These are phyloP conservation scores for Monopis laevigella DNA, from an alignment of 2,888 invertebrate genomes.

Conservation along the genomic window DNA sequence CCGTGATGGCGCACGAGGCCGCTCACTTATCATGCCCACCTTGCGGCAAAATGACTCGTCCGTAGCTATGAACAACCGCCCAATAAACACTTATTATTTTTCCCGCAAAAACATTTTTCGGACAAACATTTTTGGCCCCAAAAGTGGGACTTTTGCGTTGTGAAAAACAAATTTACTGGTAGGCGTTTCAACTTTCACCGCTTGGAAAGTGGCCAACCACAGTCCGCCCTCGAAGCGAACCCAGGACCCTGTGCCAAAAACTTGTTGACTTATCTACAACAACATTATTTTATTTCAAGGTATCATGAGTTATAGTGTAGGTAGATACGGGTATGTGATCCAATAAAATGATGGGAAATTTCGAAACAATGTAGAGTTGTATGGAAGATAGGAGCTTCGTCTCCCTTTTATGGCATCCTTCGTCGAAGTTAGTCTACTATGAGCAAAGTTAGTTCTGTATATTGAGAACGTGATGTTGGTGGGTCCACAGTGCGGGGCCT, in stretches of 20 bases:
- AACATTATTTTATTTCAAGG: constrained; percentile 14
- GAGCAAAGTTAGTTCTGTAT: constrained; percentile 13
- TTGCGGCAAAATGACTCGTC: constrained; percentile 16
- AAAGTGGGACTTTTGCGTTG: constrained; percentile 19
- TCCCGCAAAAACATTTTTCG: constrained; percentile 2
- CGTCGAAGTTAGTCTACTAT: constrained; percentile 29
- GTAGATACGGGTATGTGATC: neutral
- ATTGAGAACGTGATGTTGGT: constrained; percentile 19
- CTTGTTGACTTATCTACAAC: constrained; percentile 29
- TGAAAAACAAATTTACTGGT: constrained; percentile 54
- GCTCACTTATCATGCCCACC: constrained; percentile 29
- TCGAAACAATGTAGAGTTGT: neutral
- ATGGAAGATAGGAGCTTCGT: constrained; percentile 11
- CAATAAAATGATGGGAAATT: too few relatives aligned
- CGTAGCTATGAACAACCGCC: neutral
- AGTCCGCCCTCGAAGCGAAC: constrained; percentile 20
- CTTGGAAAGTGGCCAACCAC: constrained; percentile 46
- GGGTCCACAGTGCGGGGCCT: constrained; percentile 17
- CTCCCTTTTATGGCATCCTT: constrained; percentile 38
- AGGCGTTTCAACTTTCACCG: constrained; percentile 56
- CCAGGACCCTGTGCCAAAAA: constrained; percentile 29
- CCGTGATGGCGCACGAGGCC: constrained; percentile 14
- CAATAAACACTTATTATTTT: constrained; percentile 7
- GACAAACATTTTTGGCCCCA: constrained; percentile 34
- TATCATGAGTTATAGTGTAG: constrained; percentile 24